Conservation (phyloP, 2,888 invertebrate species). For the Anaspis maculata region DNA sequence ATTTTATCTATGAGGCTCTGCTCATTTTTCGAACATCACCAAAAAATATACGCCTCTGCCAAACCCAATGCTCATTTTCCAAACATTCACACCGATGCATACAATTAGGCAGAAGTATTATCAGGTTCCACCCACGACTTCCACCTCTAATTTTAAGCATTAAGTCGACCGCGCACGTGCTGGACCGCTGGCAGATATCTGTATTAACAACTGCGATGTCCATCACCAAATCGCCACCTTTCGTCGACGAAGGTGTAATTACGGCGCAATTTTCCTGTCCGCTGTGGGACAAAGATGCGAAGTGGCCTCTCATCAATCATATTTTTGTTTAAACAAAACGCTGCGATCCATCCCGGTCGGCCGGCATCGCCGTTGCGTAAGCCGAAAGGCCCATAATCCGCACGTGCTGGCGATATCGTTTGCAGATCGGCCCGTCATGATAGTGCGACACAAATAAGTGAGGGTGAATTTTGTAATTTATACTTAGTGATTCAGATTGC, state of each 20-base stretch:
- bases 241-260: too few species aligned
- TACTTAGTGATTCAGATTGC: slow-evolving; percentile 17
- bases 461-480: slow-evolving; percentile 14
- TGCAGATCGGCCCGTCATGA: slow-evolving; percentile 7
- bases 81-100: too few species aligned
- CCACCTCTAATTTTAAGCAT: too few species aligned
- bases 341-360: too few species aligned
- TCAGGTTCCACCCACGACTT: too few species aligned
- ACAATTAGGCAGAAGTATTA: too few species aligned
- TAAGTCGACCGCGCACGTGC: too few species aligned
- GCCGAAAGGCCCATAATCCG: slow-evolving; percentile 11
- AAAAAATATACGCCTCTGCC: background rate
- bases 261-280: too few species aligned
- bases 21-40: background rate
- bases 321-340: slow-evolving; percentile 10
- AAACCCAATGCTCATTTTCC: background rate
- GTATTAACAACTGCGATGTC: too few species aligned
- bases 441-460: slow-evolving; percentile 13
- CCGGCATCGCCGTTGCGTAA: slow-evolving; percentile 6
- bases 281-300: background rate
- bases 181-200: too few species aligned
- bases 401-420: slow-evolving; percentile 9
- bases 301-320: slow-evolving; percentile 9
- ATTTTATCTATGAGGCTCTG: background rate
- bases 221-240: too few species aligned